Evolutionary conservation across 2,113 vertebrate species (phyloP).

Genomic region (Malurus melanocephalus): DNA sequence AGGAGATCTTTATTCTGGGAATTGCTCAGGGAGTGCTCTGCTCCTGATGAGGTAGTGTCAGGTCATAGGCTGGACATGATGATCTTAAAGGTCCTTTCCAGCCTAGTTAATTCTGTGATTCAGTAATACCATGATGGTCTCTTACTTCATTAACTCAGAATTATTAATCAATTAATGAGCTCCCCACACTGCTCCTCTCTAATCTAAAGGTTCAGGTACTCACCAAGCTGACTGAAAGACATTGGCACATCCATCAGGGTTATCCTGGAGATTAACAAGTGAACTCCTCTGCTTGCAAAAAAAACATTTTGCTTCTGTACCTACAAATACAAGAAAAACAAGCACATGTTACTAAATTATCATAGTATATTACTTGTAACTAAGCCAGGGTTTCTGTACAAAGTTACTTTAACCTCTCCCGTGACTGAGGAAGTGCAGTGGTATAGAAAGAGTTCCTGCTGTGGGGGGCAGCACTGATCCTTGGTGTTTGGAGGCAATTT

Average conservation of each 20-base stretch:
- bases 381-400: not conserved
- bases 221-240: constrained; percentile 17
- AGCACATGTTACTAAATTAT: not conserved
- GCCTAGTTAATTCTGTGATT: too few relatives aligned
- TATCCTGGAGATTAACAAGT: not conserved
- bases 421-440: not conserved
- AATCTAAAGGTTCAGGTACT: not conserved
- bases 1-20: not conserved
- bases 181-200: not conserved
- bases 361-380: not conserved
- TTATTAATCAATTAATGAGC: not conserved
- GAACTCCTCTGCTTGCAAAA: not conserved
- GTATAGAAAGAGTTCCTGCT: not conserved
- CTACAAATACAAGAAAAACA: not conserved
- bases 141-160: not conserved
- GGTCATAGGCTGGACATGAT: too few relatives aligned
- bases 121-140: too few relatives aligned
- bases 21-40: not conserved
- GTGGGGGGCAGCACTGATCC: rapidly evolving
- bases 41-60: too few relatives aligned
- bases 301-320: not conserved
- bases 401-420: not conserved
- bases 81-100: too few relatives aligned
- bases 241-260: not conserved
- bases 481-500: not conserved